Conservation (phyloP, 2,113 vertebrate species). For the Halcyon malimbica region DNA sequence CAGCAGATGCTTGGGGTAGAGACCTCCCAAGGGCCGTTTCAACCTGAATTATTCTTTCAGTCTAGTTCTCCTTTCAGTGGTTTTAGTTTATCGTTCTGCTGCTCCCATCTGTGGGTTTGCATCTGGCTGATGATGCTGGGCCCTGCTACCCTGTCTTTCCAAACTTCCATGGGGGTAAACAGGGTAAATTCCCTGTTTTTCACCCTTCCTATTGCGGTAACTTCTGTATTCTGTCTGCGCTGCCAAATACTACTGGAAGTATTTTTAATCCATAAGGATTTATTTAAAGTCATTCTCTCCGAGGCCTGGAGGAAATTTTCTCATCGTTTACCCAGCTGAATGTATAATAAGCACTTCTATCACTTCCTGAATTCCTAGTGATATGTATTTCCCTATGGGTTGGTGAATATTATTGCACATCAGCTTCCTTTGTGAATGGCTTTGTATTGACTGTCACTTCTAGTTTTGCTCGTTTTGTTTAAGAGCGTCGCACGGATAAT, state of each 20-base stretch:
- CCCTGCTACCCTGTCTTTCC: not conserved
- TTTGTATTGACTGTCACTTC: not conserved
- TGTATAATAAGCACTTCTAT: constrained; percentile 19
- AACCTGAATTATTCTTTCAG: not conserved
- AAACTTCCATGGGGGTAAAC: not conserved
- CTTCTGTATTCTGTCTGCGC: not conserved
- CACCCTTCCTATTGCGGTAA: not conserved
- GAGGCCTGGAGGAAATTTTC: not conserved
- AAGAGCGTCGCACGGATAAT: not conserved
- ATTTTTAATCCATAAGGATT: not conserved
- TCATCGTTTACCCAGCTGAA: constrained; percentile 1
- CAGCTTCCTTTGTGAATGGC: not conserved
- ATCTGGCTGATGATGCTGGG: not conserved
- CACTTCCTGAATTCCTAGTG: constrained; percentile 6
- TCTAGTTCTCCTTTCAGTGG: not conserved
- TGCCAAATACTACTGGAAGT: not conserved
- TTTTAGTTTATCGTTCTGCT: not conserved
- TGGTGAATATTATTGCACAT: not conserved
- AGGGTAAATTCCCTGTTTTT: not conserved
- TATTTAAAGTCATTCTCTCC: constrained; percentile 17
- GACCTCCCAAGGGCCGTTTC: not conserved
- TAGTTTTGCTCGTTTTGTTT: constrained; percentile 5
- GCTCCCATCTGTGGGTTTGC: not conserved
- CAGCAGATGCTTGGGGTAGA: not conserved
- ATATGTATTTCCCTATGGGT: not conserved